Percentiles rank a stretch among this genome's conserved stretches.
Conservation (phyloP, 2,113 vertebrate genomes). For the Erythrocercus mccallii region DNA sequence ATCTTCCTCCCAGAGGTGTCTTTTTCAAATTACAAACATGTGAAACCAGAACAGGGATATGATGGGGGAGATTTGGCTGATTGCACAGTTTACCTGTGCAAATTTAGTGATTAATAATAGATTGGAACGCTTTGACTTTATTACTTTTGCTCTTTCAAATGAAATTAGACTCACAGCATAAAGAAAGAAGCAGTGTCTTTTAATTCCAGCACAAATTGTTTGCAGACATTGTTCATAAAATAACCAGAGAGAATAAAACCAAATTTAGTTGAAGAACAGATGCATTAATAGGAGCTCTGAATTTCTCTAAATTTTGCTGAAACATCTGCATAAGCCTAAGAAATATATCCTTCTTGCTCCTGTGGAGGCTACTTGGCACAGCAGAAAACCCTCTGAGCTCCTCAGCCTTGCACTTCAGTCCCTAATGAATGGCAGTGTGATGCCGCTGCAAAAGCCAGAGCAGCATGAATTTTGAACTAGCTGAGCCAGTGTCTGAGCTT, state of each 20-base stretch:
- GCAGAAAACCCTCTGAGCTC: conserved; percentile 12
- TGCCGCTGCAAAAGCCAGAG: not conserved
- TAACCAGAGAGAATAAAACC: not conserved
- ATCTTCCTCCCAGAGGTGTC: not conserved
- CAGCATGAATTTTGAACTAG: conserved; percentile 20
- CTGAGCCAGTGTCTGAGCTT: conserved; percentile 1
- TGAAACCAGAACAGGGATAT: not conserved
- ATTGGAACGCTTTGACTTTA: not conserved
- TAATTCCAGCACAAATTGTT: not conserved
- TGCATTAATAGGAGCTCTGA: not conserved
- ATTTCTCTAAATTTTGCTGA: not conserved
- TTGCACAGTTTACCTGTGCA: not conserved
- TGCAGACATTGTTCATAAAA: not conserved
- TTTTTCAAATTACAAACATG: not conserved
- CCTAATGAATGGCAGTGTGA: conserved; percentile 19
- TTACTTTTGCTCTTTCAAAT: not conserved
- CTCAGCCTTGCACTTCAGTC: not conserved
- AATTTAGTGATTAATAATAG: not conserved
- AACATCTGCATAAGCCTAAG: not conserved
- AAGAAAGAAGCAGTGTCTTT: not conserved
- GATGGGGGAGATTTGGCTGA: rapidly evolving
- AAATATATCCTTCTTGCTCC: not conserved
- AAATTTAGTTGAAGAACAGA: not conserved
- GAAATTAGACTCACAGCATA: not conserved
- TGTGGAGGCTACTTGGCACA: not conserved